Conservation (phyloP, 2,113 vertebrate species). For the Glareola pratincola region DNA sequence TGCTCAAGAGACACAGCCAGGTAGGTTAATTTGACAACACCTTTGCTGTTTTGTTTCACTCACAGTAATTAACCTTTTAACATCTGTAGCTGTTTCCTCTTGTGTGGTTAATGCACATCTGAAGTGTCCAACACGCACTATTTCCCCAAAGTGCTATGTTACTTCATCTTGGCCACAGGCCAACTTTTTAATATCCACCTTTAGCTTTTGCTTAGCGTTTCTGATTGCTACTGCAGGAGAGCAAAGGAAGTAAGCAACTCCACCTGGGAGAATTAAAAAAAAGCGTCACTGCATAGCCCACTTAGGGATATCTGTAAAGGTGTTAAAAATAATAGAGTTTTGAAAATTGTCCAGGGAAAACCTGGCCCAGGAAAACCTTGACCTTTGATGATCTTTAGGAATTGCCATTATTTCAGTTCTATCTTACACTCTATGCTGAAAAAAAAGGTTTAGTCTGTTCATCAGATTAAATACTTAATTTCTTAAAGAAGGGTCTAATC, state of each 20-base stretch:
- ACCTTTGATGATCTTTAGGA: neutral
- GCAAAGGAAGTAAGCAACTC: neutral
- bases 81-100: neutral
- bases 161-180: neutral
- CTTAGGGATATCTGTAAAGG: neutral
- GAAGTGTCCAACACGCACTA: neutral
- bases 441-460: neutral
- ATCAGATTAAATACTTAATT: neutral
- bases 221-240: neutral
- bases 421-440: neutral
- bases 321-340: neutral
- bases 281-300: fast-evolving
- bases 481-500: neutral
- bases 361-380: neutral
- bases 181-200: neutral
- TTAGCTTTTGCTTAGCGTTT: neutral
- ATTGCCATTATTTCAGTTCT: neutral
- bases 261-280: neutral
- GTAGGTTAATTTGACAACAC: neutral
- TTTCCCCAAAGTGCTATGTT: neutral
- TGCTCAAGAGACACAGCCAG: neutral
- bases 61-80: constrained; percentile 35
- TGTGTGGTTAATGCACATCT: neutral
- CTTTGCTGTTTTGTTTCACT: neutral
- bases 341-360: neutral